Evolutionary conservation across 1,140 invertebrate genomes (phyloP).

Genomic region (Matsumurasca onukii): DNA sequence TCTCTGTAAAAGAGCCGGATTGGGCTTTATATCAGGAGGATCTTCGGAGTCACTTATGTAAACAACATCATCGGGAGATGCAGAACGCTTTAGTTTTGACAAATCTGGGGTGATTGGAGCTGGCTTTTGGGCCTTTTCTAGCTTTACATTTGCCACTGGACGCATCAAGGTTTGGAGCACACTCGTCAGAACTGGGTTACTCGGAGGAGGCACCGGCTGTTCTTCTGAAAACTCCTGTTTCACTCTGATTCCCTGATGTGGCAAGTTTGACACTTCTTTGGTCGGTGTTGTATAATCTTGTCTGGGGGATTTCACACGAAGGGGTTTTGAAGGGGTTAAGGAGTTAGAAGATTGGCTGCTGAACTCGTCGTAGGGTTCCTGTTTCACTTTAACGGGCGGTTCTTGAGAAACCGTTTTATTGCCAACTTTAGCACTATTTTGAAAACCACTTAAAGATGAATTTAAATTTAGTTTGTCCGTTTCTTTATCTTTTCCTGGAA

Average conservation of each 20-base stretch:
- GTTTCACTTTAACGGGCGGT: slow-evolving; percentile 14
- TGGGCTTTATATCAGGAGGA: slow-evolving; percentile 14
- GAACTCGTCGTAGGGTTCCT: slow-evolving; percentile 9
- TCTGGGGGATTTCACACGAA: too few relatives aligned
- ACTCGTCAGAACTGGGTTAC: background rate
- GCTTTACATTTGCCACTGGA: slow-evolving; percentile 3
- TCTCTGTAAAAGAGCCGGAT: background rate
- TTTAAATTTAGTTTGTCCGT: slow-evolving; percentile 7
- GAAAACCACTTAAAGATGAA: background rate
- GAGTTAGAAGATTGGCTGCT: background rate
- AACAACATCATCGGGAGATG: slow-evolving; percentile 11
- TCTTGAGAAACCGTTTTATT: background rate
- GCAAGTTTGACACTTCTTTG: too few relatives aligned
- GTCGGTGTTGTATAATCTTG: background rate
- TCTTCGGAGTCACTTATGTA: slow-evolving; percentile 27
- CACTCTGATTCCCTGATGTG: too few relatives aligned
- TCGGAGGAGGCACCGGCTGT: background rate
- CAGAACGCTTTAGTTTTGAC: slow-evolving; percentile 19
- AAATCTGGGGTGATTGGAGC: background rate
- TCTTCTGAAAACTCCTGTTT: slow-evolving; percentile 11
- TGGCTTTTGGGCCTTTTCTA: slow-evolving; percentile 6
- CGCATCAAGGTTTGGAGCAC: slow-evolving; percentile 16
- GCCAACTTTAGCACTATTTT: background rate
- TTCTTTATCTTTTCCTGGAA: slow-evolving; percentile 16
- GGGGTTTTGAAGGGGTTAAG: too few relatives aligned